Percentiles rank a stretch among this genome's conserved stretches.
phyloP scores from a whole-genome alignment of 2,888 invertebrate genomes.

The Oscheius sp. region DNA sequence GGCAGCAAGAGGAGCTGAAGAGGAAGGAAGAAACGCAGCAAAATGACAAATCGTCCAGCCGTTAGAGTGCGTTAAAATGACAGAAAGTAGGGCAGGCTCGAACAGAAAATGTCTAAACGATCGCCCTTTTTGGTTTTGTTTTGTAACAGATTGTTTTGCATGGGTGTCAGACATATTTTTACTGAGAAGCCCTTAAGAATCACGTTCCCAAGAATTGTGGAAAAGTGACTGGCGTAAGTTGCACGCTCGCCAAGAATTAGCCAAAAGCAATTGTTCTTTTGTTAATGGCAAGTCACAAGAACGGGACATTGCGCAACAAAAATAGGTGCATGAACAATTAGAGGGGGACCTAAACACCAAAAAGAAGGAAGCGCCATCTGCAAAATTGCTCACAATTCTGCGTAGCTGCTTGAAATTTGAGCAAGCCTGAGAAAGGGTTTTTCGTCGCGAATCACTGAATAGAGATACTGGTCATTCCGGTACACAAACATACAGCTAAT shows the following conservation, averaged over 20 bases:
- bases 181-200: too few relatives aligned
- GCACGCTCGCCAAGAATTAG: too few relatives aligned
- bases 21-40: not conserved
- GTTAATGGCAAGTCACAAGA: too few relatives aligned
- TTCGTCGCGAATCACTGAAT: constrained; percentile 8
- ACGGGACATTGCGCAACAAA: too few relatives aligned
- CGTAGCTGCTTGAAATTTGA: too few relatives aligned
- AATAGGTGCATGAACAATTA: too few relatives aligned
- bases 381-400: too few relatives aligned
- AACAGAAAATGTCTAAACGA: not conserved
- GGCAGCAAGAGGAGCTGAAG: not conserved
- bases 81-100: constrained; percentile 13
- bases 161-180: not conserved
- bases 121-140: not conserved
- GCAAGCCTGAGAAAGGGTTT: not conserved
- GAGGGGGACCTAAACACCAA: too few relatives aligned
- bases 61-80: constrained; percentile 1
- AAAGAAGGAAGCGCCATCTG: too few relatives aligned
- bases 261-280: too few relatives aligned
- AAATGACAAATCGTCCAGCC: constrained; percentile 1
- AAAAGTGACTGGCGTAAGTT: too few relatives aligned
- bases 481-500: constrained; percentile 29
- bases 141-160: not conserved
- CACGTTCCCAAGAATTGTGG: too few relatives aligned
- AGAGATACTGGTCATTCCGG: constrained; percentile 32